Percentiles rank a stretch among this genome's conserved stretches.
These are phyloP conservation scores for Callyntrura guangdongensis DNA, from an alignment of 2,888 invertebrate species.

Conservation along the genomic window DNA sequence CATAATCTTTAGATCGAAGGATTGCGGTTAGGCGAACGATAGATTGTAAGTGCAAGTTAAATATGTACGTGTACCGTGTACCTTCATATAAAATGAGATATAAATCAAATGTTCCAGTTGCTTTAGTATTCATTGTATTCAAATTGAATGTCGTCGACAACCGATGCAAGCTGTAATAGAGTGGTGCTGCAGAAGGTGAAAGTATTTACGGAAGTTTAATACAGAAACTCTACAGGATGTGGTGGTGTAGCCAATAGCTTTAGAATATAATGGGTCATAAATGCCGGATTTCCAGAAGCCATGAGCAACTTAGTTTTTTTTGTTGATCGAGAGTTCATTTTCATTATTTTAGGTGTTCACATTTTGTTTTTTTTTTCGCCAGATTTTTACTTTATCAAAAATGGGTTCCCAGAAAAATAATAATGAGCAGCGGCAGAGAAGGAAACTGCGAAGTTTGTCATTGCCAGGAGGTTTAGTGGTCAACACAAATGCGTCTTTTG, in stretches of 20 bases:
- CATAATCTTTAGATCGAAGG: too few species aligned
- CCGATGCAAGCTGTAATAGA: not conserved
- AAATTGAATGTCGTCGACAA: not conserved
- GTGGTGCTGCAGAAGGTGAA: not conserved
- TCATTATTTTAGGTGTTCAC: not conserved
- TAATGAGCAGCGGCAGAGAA: not conserved
- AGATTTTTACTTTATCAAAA: not conserved
- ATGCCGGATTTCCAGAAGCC: too few species aligned
- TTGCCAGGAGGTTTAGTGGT: not conserved
- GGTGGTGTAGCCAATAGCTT: too few species aligned
- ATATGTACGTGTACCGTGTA: not conserved
- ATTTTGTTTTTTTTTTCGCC: not conserved
- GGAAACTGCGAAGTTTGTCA: not conserved
- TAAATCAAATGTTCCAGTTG: conserved; percentile 7
- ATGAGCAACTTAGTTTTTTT: too few species aligned
- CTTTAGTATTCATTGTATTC: conserved; percentile 15
- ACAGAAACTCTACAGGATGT: not conserved
- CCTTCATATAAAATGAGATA: not conserved
- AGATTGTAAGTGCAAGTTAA: not conserved
- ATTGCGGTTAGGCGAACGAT: not conserved
- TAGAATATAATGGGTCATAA: too few species aligned
- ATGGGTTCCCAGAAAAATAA: not conserved
- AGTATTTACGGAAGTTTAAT: not conserved
- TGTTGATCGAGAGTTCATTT: too few species aligned
- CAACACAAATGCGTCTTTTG: not conserved